These are phyloP conservation scores for Blomia tropicalis DNA, from an alignment of 2,888 invertebrate species.

Conservation along the genomic window DNA sequence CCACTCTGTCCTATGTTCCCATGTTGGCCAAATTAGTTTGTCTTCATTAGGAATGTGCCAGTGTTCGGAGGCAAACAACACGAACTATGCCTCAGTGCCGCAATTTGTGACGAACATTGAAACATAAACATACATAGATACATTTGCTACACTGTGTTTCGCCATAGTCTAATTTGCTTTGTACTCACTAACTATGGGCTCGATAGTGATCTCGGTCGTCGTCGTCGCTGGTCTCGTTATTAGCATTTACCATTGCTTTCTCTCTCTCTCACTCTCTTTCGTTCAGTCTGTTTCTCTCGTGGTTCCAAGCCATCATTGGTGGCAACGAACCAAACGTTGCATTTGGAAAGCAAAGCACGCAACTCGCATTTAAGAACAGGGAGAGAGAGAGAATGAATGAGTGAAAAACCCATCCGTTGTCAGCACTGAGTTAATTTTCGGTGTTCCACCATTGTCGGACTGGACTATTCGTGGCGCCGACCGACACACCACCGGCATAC, in stretches of 20 bases:
- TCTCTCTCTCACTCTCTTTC: not conserved
- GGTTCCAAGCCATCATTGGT: constrained; percentile 6
- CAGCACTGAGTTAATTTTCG: constrained; percentile 7
- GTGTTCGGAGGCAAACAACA: too few relatives aligned
- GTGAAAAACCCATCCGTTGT: too few relatives aligned
- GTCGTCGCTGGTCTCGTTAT: too few relatives aligned
- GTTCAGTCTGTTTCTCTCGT: too few relatives aligned
- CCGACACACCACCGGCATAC: not conserved
- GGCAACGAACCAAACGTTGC: constrained; percentile 9
- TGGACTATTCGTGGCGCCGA: not conserved
- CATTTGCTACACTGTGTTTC: not conserved
- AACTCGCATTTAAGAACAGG: constrained; percentile 8
- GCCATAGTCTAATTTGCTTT: constrained; percentile 15
- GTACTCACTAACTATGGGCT: too few relatives aligned
- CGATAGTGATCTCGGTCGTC: constrained; percentile 6
- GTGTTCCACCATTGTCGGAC: not conserved
- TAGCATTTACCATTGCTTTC: constrained; percentile 4
- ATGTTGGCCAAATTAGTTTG: constrained; percentile 9
- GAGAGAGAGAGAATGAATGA: too few relatives aligned
- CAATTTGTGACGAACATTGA: constrained; percentile 9
- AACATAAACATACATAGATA: too few relatives aligned
- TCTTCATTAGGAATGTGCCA: constrained; percentile 8
- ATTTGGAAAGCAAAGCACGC: constrained; percentile 10
- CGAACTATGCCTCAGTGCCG: too few relatives aligned
- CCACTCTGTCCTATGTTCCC: too few relatives aligned